Evolutionary conservation across 2,797 vertebrate genomes (phyloP).

Genomic region (Galaxias olidus): DNA sequence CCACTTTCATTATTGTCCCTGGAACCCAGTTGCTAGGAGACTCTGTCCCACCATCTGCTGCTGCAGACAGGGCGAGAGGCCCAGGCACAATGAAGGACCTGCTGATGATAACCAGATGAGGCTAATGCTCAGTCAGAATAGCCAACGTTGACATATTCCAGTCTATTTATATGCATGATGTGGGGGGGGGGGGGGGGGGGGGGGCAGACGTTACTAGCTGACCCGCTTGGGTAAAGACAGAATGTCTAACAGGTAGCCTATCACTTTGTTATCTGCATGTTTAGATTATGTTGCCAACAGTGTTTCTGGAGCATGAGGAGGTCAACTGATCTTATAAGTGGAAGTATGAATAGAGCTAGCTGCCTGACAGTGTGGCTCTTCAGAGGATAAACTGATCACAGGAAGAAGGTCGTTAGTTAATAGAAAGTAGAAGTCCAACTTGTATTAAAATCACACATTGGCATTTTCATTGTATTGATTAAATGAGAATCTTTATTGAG

Average conservation of each 20-base stretch:
- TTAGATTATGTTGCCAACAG: too few species aligned
- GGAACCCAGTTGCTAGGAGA: slow-evolving; percentile 31
- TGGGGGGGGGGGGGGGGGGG: not conserved
- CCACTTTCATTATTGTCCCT: slow-evolving; percentile 6
- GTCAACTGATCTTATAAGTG: too few species aligned
- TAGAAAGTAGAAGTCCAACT: too few species aligned
- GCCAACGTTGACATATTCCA: slow-evolving; percentile 1
- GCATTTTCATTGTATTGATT: slow-evolving; percentile 13
- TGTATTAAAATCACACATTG: not conserved
- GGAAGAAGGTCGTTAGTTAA: too few species aligned
- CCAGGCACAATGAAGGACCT: not conserved
- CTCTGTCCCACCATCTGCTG: slow-evolving; percentile 44
- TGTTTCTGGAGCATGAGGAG: too few species aligned
- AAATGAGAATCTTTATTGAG: slow-evolving; percentile 52
- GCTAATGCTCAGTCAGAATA: not conserved
- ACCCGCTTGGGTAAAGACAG: too few species aligned
- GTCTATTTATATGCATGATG: not conserved
- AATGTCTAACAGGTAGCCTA: too few species aligned
- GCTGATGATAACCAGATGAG: slow-evolving; percentile 5
- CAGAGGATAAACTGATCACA: too few species aligned
- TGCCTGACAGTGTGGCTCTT: too few species aligned
- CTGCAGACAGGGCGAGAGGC: slow-evolving; percentile 9
- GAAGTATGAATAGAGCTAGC: too few species aligned
- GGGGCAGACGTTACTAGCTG: not conserved
- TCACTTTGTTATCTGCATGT: too few species aligned